phyloP scores from a whole-genome alignment of 2,888 invertebrate genomes.

The Euclidia mi region DNA sequence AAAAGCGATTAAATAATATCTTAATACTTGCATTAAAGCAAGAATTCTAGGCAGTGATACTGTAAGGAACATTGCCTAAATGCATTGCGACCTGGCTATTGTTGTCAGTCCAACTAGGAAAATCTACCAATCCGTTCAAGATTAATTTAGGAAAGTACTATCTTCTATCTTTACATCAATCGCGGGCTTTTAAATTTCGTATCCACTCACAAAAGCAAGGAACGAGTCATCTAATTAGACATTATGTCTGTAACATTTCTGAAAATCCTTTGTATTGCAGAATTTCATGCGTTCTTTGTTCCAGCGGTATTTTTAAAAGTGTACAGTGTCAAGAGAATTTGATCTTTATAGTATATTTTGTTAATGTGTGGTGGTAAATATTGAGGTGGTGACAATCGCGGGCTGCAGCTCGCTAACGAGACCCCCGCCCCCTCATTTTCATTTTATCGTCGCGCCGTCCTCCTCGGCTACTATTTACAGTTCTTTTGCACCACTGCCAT shows the following conservation, averaged over 20 bases:
- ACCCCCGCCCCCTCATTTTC: conserved; percentile 80
- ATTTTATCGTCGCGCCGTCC: conserved; percentile 78
- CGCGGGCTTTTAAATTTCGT: conserved; percentile 43
- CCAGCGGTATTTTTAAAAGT: conserved; percentile 73
- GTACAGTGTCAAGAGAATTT: conserved; percentile 44
- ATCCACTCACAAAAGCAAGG: conserved; percentile 62
- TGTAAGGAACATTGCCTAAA: neutral
- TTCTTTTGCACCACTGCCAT: too few species aligned
- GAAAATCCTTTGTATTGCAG: conserved; percentile 86
- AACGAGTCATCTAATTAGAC: conserved; percentile 85
- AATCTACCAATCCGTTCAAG: conserved; percentile 11
- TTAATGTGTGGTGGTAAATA: conserved; percentile 51
- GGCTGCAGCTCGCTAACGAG: conserved; percentile 85
- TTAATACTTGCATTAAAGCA: too few species aligned
- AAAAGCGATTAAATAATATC: too few species aligned
- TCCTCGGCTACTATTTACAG: conserved; percentile 73
- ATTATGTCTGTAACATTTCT: conserved; percentile 85
- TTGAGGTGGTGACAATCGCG: too few species aligned
- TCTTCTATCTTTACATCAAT: conserved; percentile 30
- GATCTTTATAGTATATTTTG: conserved; percentile 65
- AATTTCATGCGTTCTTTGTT: conserved; percentile 86
- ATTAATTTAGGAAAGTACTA: conserved; percentile 28
- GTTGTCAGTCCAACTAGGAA: conserved; percentile 2
- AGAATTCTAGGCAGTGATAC: too few species aligned
- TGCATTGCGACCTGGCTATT: neutral